Evolutionary conservation across 2,888 invertebrate genomes (phyloP).

Genomic region (Lasioglossum marginatum): DNA sequence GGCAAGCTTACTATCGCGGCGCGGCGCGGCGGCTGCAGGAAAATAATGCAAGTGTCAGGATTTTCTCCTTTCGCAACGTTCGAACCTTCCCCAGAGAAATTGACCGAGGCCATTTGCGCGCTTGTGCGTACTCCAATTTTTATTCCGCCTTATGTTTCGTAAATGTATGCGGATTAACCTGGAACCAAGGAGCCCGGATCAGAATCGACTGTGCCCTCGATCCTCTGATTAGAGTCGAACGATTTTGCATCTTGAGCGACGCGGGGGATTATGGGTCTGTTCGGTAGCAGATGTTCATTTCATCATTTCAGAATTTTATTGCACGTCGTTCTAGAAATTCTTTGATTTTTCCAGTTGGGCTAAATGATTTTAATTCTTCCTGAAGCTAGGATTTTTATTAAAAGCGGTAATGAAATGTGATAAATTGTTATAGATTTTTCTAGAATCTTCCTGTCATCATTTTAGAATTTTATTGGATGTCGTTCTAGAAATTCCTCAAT

Average conservation of each 20-base stretch:
- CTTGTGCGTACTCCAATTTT: neutral
- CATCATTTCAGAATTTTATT: too few relatives aligned
- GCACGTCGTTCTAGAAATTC: too few relatives aligned
- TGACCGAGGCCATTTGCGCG: constrained; percentile 21
- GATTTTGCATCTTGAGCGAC: neutral
- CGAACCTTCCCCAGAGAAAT: constrained; percentile 25
- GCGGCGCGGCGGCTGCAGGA: neutral
- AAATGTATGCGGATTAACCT: neutral
- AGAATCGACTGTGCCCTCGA: neutral
- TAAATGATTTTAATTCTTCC: too few relatives aligned
- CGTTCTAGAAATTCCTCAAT: too few relatives aligned
- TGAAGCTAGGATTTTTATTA: too few relatives aligned
- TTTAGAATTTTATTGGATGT: too few relatives aligned
- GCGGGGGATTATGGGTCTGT: neutral
- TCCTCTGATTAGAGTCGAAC: neutral
- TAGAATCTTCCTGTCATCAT: too few relatives aligned
- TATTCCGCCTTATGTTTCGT: neutral
- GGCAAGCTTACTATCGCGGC: constrained; percentile 35
- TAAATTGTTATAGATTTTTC: too few relatives aligned
- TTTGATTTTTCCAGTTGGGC: accelerated
- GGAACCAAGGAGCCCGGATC: constrained; percentile 5
- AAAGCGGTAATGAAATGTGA: too few relatives aligned
- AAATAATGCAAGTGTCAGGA: constrained; percentile 60
- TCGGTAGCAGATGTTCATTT: too few relatives aligned
- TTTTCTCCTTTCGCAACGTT: constrained; percentile 11